Conservation (phyloP, 1,140 invertebrate genomes). For the Chlorops oryzae region DNA sequence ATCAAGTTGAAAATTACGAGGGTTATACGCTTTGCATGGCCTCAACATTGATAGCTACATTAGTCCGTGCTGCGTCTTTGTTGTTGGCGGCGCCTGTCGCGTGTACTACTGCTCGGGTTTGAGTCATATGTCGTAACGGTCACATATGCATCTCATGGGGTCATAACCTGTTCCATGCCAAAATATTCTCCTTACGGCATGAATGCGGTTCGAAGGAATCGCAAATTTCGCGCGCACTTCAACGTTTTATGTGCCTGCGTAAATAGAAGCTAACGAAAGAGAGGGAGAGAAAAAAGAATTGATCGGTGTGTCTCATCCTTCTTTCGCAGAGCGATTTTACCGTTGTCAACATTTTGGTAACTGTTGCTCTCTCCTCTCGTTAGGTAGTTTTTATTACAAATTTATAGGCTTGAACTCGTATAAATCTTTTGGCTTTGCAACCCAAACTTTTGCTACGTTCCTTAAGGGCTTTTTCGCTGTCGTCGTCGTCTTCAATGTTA, state of each 20-base stretch:
- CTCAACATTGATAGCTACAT: too few relatives aligned
- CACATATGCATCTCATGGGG: too few relatives aligned
- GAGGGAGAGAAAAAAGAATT: neutral
- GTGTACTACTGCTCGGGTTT: neutral
- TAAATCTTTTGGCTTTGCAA: constrained; percentile 30
- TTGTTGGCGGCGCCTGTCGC: constrained; percentile 1
- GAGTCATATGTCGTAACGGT: neutral
- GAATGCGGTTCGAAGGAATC: too few relatives aligned
- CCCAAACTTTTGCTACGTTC: too few relatives aligned
- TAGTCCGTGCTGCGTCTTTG: too few relatives aligned
- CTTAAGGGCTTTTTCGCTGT: too few relatives aligned
- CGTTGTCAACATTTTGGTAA: neutral
- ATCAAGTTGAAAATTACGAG: constrained; percentile 2
- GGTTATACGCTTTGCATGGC: constrained; percentile 2
- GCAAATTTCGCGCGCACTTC: neutral
- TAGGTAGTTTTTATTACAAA: constrained; percentile 45
- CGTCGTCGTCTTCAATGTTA: constrained; percentile 9
- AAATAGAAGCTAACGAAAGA: constrained; percentile 9
- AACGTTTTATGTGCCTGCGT: constrained; percentile 2
- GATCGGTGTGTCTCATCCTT: neutral
- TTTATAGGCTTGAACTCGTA: constrained; percentile 46
- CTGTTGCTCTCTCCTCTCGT: too few relatives aligned
- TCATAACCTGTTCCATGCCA: too few relatives aligned
- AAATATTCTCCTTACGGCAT: too few relatives aligned
- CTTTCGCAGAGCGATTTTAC: neutral